phyloP scores from a whole-genome alignment of 2,888 invertebrate species.

The Glomeris marginata region DNA sequence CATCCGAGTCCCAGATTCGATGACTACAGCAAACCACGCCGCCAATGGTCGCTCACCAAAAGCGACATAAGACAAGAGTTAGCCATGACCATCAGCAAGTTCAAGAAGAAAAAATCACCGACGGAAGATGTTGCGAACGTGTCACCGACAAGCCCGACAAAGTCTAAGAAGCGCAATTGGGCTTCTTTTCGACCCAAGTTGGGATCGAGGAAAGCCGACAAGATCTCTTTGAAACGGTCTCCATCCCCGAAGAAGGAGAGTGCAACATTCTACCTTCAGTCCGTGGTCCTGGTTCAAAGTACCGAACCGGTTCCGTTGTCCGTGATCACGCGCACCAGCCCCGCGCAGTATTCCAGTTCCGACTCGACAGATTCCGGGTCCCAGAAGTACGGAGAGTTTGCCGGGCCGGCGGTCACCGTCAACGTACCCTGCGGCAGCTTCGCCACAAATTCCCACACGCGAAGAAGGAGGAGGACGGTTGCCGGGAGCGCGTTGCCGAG shows the following conservation, averaged over 20 bases:
- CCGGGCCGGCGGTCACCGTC: constrained; percentile 6
- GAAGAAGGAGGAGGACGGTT: constrained; percentile 15
- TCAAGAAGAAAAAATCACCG: constrained; percentile 25
- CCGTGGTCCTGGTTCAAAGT: constrained; percentile 44
- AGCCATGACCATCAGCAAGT: constrained; percentile 20
- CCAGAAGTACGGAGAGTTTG: background rate
- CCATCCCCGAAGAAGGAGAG: constrained; percentile 30
- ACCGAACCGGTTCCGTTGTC: background rate
- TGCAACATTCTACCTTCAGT: constrained; percentile 56
- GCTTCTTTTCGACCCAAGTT: constrained; percentile 32
- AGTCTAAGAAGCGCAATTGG: constrained; percentile 27
- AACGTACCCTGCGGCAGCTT: constrained; percentile 8
- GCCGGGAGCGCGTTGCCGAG: constrained; percentile 17
- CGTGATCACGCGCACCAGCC: background rate
- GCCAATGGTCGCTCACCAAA: constrained; percentile 39
- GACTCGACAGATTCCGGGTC: constrained; percentile 5
- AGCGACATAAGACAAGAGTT: constrained; percentile 44
- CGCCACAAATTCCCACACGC: constrained; percentile 14
- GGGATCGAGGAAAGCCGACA: constrained; percentile 25
- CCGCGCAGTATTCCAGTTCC: constrained; percentile 1
- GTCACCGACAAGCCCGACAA: constrained; percentile 1
- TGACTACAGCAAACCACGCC: constrained; percentile 12
- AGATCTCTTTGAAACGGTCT: constrained; percentile 12
- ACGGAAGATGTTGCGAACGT: constrained; percentile 14
- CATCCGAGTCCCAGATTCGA: too few relatives aligned